Base-by-base conservation (phyloP, 2,888 invertebrate genomes). In the Stenoptilia bipunctidactyla region DNA sequence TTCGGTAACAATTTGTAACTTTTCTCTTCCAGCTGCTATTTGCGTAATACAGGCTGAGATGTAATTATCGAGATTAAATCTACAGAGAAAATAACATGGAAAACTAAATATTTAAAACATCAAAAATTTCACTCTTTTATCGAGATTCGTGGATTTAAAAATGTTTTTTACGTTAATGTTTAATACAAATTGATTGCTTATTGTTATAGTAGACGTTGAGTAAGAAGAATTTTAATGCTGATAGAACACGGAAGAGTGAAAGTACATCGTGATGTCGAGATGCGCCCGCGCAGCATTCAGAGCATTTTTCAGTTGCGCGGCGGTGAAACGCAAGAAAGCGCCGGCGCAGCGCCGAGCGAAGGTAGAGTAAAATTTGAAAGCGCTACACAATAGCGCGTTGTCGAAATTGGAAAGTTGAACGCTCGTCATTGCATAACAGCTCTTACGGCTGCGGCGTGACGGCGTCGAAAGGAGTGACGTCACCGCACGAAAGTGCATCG, bases 401-500 rank as follows among this genome's bases (percentile, higher is more conserved):
- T 80, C 80, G 82, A 82, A 83, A 82, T 83, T 82, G 82, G 82
- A 82, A 82, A 82, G 82, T 82, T 69, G 79, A 67, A 73, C 66
- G 80, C 73, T 73, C 71, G 70, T 69, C 56, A 61, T 82, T 82
- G 73, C 80, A 67, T 77, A 80, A 80, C 66, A 66, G 71, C 72
- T 74, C 76, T 79, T 80, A 76, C 80, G 71, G 61, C 66, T 80
- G 75, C 80, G 71, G 61, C 66, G 71, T 75, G 76, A 75, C 74
- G 73, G 74, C 75, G 76, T 68, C 75, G 79, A 75, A 76, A 80
- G 79, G 77, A 69, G 71, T 65, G 58, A 52, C 53, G 66, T 82
- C 79, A 80, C 82, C 80, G 79, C 80, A 77, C 65, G 77, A 82
- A 79, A 83, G 83, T 82, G 82, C 83, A 82, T 82, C 80, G 80